Conservation (phyloP, 1,140 invertebrate genomes). For the Saccostrea echinata region DNA sequence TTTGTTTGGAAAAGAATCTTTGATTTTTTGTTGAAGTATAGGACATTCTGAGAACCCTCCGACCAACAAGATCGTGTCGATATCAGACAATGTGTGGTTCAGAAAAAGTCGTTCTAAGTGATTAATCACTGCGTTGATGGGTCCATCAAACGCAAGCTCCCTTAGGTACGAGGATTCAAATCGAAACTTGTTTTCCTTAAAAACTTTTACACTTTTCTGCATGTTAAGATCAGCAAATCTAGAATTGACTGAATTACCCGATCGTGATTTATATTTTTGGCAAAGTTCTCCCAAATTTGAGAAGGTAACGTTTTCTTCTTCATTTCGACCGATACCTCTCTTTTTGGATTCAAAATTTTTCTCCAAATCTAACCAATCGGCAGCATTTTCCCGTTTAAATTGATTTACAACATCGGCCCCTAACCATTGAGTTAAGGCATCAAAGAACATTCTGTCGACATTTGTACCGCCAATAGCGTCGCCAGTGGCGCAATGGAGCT, state of each 20-base stretch:
- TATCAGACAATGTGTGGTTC: neutral
- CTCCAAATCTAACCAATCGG: conserved; percentile 25
- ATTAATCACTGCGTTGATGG: neutral
- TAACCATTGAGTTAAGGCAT: neutral
- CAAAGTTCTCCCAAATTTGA: conserved; percentile 11
- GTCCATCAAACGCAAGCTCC: neutral
- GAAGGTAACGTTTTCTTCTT: neutral
- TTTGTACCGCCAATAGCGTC: conserved; percentile 81
- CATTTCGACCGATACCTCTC: neutral
- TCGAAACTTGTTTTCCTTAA: conserved; percentile 29
- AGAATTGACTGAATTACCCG: neutral
- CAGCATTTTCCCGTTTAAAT: neutral
- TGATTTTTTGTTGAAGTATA: conserved; percentile 18
- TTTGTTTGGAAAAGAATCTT: neutral
- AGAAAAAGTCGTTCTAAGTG: neutral
- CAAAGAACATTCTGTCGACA: conserved; percentile 28
- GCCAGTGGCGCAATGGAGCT: conserved; percentile 83
- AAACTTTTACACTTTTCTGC: neutral
- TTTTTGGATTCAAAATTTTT: conserved; percentile 46
- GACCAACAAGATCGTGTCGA: conserved; percentile 8
- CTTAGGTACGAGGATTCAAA: neutral
- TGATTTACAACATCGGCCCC: neutral
- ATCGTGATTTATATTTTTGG: neutral
- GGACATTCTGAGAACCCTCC: conserved; percentile 44
- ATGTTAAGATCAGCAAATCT: neutral